Percentiles rank a stretch among this genome's conserved stretches.
Conservation (phyloP, 2,797 vertebrate genomes). For the Adelosebastes latens region DNA sequence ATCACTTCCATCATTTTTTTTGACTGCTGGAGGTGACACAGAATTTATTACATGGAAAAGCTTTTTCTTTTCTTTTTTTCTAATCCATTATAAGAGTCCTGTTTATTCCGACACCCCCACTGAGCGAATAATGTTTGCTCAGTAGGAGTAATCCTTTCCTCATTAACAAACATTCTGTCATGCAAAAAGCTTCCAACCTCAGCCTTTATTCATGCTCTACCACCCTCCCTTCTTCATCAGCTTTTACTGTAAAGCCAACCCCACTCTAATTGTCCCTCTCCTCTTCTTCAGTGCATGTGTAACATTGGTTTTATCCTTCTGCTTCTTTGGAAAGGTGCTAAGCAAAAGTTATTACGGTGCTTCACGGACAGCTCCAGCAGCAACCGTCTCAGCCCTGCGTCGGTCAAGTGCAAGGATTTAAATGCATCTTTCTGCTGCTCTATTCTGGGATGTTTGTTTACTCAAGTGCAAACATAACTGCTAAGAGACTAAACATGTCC, state of each 20-base stretch:
- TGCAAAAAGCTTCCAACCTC: conserved; percentile 11
- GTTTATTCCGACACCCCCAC: conserved; percentile 20
- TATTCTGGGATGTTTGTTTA: conserved; percentile 49
- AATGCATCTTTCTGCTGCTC: conserved; percentile 37
- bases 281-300: background rate
- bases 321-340: conserved; percentile 16
- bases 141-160: conserved; percentile 33
- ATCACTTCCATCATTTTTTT: conserved; percentile 7
- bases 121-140: conserved; percentile 22
- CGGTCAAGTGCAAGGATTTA: conserved; percentile 13
- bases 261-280: background rate
- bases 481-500: conserved; percentile 24
- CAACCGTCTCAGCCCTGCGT: background rate
- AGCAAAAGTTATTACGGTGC: conserved; percentile 16
- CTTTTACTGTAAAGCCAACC: conserved; percentile 4
- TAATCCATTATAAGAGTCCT: conserved; percentile 10
- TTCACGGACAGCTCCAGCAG: background rate
- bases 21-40: conserved; percentile 20
- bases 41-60: conserved; percentile 8
- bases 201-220: background rate
- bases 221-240: background rate
- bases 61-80: conserved; percentile 20
- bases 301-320: background rate
- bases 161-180: conserved; percentile 29
- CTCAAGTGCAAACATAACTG: conserved; percentile 3